Conservation (phyloP, 2,113 vertebrate species). For the Pluvianellus socialis region DNA sequence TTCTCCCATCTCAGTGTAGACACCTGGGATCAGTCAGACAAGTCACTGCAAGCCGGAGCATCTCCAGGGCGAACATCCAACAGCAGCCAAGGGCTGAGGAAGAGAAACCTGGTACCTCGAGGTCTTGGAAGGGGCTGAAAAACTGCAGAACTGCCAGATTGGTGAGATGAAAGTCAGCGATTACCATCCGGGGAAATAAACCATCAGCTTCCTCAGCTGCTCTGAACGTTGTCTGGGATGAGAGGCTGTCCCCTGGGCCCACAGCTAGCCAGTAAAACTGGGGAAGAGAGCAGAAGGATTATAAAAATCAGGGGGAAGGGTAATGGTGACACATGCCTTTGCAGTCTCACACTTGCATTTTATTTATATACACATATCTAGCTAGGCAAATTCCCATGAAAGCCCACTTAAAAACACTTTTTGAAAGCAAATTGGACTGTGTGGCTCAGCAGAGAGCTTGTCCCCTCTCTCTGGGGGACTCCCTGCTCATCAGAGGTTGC, state of each 20-base stretch:
- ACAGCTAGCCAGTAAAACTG: not conserved
- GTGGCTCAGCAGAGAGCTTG: not conserved
- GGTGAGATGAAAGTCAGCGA: not conserved
- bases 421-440: not conserved
- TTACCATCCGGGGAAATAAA: not conserved
- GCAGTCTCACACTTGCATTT: not conserved
- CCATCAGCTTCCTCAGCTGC: not conserved
- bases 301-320: not conserved
- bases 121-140: not conserved
- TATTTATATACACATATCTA: not conserved
- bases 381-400: not conserved
- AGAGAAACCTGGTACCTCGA: not conserved
- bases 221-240: not conserved
- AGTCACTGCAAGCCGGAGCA: not conserved
- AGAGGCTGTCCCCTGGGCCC: not conserved
- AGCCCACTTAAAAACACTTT: not conserved
- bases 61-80: not conserved
- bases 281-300: not conserved
- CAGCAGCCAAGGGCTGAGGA: not conserved
- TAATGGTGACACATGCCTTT: not conserved
- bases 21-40: not conserved
- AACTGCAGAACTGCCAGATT: not conserved
- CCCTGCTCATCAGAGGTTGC: not conserved
- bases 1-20: not conserved
- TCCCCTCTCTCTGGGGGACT: too few relatives aligned